Base-by-base conservation (phyloP, 2,888 invertebrate species). In the Scaptomyza caliginosa region DNA sequence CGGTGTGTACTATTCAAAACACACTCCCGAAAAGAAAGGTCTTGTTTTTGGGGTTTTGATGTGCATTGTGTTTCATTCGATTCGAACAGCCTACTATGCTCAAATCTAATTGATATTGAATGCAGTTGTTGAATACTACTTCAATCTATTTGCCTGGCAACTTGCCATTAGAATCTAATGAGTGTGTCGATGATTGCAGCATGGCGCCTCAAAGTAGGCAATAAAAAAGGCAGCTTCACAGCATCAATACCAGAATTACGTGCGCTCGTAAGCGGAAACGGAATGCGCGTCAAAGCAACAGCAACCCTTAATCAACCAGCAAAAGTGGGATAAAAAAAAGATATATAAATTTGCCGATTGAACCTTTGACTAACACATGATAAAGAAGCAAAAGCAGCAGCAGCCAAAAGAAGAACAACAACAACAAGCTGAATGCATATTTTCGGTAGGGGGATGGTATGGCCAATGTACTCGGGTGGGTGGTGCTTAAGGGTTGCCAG, bases 361-460 rank as follows among this genome's bases (percentile, higher is more conserved):
- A 81, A 79, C 78, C 66, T 77, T 77, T 78, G 85, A 67, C 81
- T 77, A 84, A 60, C 74, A 83, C 81, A 74, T 80, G 81, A 86
- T 80, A 81, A 86, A 83, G 75, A 77, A 60, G 26, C 59, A 50
- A 32, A 38, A 66, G 43, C 65, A 71, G 32, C 52, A 58, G 26
- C 59, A 54, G 36, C 34, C 16, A 34, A 34, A 32, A n/a, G 13
- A 36, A 49, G 39, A 50, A 50, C 42, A 58, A 5, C 46, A 58
- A 58, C 46, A 70, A 48, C 48, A 30, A 63, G 60, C 26, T 49
- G 56, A 65, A 63, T 80, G 78, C 77, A 83, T 58, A 55, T 63
- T 45, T 8, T 4, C 4, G 34, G 13, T 8, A 4, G 30, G 30
- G 10, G 5, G 24, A 2, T 4, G 42, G 57, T 24, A 38, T 39